phyloP scores from a whole-genome alignment of 2,113 vertebrate genomes.

The Zosterops lateralis region DNA sequence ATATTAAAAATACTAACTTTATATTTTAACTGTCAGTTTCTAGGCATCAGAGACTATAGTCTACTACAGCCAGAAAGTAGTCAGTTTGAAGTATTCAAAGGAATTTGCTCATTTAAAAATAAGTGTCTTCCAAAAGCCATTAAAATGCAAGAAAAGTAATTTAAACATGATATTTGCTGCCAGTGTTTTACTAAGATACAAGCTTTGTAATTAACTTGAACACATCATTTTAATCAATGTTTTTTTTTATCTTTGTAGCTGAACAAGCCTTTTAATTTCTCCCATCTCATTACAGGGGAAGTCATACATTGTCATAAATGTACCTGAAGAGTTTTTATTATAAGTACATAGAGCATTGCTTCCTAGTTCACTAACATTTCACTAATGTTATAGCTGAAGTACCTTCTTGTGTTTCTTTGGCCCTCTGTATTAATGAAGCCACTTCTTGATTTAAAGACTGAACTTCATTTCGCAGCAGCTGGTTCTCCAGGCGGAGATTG shows the following conservation, averaged over 20 bases:
- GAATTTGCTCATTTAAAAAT: neutral
- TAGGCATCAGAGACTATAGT: neutral
- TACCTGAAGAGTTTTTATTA: neutral
- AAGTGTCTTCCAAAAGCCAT: neutral
- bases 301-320: neutral
- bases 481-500: conserved; percentile 94
- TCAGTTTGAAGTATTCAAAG: neutral
- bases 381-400: neutral
- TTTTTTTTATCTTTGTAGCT: neutral
- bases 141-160: neutral
- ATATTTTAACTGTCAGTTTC: neutral
- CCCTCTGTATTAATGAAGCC: conserved; percentile 90
- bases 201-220: neutral
- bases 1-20: neutral
- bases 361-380: neutral
- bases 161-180: neutral
- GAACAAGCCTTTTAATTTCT: neutral
- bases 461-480: conserved; percentile 91
- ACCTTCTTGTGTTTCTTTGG: conserved; percentile 94
- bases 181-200: neutral
- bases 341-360: neutral
- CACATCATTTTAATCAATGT: neutral
- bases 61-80: neutral
- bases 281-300: neutral
- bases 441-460: conserved; percentile 97